Percentiles rank a stretch among this genome's conserved stretches.
Conservation (phyloP, 1,140 invertebrate species). For the Drosophila teissieri region DNA sequence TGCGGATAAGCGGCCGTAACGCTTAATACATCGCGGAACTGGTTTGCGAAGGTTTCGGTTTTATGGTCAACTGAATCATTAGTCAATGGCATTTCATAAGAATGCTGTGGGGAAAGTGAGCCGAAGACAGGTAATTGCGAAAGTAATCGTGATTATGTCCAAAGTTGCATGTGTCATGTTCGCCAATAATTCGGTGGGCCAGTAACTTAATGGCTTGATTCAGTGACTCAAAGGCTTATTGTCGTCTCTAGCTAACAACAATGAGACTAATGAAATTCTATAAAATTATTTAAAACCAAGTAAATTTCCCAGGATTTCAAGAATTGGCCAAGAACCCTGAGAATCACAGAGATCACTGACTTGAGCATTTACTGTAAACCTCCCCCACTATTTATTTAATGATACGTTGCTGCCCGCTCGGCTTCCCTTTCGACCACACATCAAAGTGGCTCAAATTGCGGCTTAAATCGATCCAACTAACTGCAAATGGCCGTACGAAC, state of each 20-base stretch:
- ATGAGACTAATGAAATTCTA: background rate
- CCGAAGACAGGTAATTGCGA: constrained; percentile 59
- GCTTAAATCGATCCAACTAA: constrained; percentile 47
- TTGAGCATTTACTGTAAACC: constrained; percentile 18
- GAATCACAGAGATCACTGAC: constrained; percentile 1
- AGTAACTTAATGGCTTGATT: background rate
- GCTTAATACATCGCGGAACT: constrained; percentile 60
- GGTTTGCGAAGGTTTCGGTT: constrained; percentile 53
- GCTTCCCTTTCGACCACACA: constrained; percentile 61
- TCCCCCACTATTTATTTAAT: constrained; percentile 52
- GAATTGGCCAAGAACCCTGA: constrained; percentile 9
- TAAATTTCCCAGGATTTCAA: background rate
- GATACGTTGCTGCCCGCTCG: constrained; percentile 22
- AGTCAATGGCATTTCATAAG: constrained; percentile 60
- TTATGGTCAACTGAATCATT: constrained; percentile 75
- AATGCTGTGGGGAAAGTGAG: constrained; percentile 55
- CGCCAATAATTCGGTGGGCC: background rate
- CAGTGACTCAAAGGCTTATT: background rate
- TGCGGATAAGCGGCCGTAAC: constrained; percentile 8
- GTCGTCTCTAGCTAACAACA: too few species aligned
- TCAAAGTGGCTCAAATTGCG: constrained; percentile 57
- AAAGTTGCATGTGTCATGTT: constrained; percentile 5
- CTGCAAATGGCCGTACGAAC: constrained; percentile 35
- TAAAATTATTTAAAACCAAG: background rate
- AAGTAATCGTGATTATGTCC: constrained; percentile 51